Evolutionary conservation across 2,113 vertebrate species (phyloP), one percentile per base, ranked within the genome.

Genomic region (Pygoscelis antarcticus): DNA sequence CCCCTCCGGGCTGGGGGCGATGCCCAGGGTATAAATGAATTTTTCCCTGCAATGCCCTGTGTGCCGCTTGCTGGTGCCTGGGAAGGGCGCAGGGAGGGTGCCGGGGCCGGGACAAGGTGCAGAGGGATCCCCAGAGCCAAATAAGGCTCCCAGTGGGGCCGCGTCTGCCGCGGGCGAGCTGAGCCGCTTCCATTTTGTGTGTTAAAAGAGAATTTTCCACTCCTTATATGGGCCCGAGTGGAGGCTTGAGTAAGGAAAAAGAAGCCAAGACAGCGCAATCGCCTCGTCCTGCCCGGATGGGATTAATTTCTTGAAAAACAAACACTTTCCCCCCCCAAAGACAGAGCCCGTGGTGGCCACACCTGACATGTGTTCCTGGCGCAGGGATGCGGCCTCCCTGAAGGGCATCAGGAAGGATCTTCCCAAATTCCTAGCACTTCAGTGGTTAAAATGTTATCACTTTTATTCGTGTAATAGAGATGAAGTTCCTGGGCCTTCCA

Each of bases 381-480:
- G 2, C 2, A 7, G 87, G 69, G 66, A 55, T 5, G 1, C 4
- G 0, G 16, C n/a, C 2, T 1, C 57, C 92, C 57, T 96, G 96
- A 96, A 96, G 96, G 96, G 52, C 95, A 38, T 54, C 0, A 22
- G 94, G 95, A 89, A 93, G 92, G 90, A 89, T 76, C 95, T 54
- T 90, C 97, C 97, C 92, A 71, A 97, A 95, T 92, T 95, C 90
- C 90, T 80, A 93, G 97, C 94, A 97, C 55, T 70, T 97, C 96
- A 96, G 95, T 93, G 98, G 98, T 98, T 98, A 98, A 98, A 98
- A 98, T 97, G 97, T 97, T 97, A 97, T 97, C 97, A 96, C 97
- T 98, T 98, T 98, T 98, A 98, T 97, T 97, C 97, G 82, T 97
- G 98, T 98, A 98, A 98, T 99, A 99, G 98, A 99, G 99, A 98